Conservation (phyloP, 2,888 invertebrate species). For the Pachymerium ferrugineum region DNA sequence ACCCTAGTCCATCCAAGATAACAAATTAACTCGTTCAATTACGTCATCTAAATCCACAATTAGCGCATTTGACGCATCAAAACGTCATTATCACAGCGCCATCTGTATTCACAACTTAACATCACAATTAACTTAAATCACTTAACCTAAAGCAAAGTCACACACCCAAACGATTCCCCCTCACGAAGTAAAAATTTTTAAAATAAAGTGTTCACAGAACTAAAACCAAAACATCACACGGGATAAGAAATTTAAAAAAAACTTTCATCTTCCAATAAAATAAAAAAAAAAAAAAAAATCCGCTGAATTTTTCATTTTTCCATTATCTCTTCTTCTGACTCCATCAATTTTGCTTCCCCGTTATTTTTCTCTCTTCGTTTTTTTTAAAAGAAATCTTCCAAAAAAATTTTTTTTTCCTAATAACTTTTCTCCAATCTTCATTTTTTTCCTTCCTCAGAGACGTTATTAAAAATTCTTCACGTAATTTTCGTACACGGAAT, state of each 20-base stretch:
- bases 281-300: neutral
- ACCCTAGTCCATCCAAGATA: too few species aligned
- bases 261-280: neutral
- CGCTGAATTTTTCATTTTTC: neutral
- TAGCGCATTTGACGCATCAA: too few species aligned
- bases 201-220: too few species aligned
- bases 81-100: too few species aligned
- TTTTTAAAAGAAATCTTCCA: neutral
- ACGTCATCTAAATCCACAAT: too few species aligned
- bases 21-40: too few species aligned
- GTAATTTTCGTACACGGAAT: neutral
- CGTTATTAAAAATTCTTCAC: neutral
- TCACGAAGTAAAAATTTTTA: too few species aligned
- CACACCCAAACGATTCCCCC: too few species aligned
- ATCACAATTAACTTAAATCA: too few species aligned
- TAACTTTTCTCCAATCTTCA: neutral
- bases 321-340: neutral
- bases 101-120: too few species aligned
- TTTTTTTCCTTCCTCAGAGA: neutral
- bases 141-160: too few species aligned
- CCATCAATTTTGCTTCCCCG: constrained; percentile 8
- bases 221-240: neutral
- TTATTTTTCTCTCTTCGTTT: neutral
- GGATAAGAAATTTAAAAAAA: neutral
- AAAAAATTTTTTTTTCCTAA: neutral